Base-by-base conservation (phyloP, 2,113 vertebrate species). In the Austrofundulus limnaeus region DNA sequence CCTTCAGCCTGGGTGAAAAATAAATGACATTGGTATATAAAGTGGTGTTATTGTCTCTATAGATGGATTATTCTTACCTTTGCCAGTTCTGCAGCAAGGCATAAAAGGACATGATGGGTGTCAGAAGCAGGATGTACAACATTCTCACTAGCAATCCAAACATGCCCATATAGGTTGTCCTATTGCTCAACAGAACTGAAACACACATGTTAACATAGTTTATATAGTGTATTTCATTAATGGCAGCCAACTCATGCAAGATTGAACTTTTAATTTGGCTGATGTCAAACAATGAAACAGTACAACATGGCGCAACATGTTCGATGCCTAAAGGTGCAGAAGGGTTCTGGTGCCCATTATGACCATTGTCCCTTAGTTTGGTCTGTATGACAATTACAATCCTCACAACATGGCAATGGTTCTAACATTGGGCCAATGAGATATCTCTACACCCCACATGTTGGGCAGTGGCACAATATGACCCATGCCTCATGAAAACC, bases 111-210 rank as follows among this genome's bases (percentile, higher is more conserved):
- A 85, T 41, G 9, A 72, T 70, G 50, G 87, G 5, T 55, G 68
- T 64, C 5, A 89, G 20, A 58, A 91, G 61, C 31, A 87, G 47
- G 51, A 57, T 70, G 21, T 51, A 84, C 0, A 88, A 38, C 21
- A 75, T n/a, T 48, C 37, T 73, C 1, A 24, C 60, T 38, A 57
- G 58, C 16, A 79, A 54, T 28, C 77, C 70, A 51, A 77, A 43
- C 59, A 84, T 73, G 21, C 42, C 77, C 38, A 79, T 9, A 39
- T 81, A 76, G 17, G 61, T 42, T 42, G 77, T 2, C 25, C 70
- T 2, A 17, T 81, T 78, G 21, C 37, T 28, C 43, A 82, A 45
- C 25, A 85, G 46, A 37, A 64, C 91, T 92, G 67, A 52, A 85
- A 85, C 1, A 60, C 4, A 75, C 11, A 74, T 23, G 15, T 5